A percentile compares a stretch with the other conserved stretches of the same genome.
phyloP scores from a whole-genome alignment of 1,140 invertebrate species.

The Danaus plexippus region DNA sequence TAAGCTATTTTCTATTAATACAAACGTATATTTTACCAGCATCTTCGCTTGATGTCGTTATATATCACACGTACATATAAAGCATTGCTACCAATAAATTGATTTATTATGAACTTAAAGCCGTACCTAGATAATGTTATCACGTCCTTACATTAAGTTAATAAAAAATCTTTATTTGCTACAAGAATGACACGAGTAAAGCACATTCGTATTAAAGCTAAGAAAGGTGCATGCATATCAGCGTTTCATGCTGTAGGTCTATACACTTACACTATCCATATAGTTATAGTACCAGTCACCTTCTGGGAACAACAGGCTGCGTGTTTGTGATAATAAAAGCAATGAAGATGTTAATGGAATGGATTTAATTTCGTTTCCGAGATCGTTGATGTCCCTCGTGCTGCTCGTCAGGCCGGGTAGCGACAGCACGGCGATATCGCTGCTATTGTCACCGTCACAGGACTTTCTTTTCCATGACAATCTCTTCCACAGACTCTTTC shows the following conservation, averaged over 20 bases:
- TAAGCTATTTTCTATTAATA: too few species aligned
- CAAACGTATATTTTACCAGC: too few species aligned
- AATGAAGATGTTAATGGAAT: constrained; percentile 51
- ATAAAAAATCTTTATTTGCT: too few species aligned
- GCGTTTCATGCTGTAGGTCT: constrained; percentile 42
- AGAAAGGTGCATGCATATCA: constrained; percentile 4
- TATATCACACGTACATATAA: too few species aligned
- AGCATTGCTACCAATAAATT: too few species aligned
- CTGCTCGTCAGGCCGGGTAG: constrained; percentile 49
- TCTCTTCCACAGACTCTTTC: constrained; percentile 38
- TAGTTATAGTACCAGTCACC: constrained; percentile 67
- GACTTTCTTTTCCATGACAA: constrained; percentile 37
- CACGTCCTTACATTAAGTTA: too few species aligned
- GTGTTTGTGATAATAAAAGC: constrained; percentile 47
- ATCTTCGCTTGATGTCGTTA: too few species aligned
- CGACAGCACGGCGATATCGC: constrained; percentile 51
- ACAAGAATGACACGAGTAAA: too few species aligned
- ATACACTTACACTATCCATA: constrained; percentile 62
- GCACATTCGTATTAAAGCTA: too few species aligned
- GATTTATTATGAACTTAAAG: too few species aligned
- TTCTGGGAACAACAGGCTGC: constrained; percentile 43
- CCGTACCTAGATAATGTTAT: too few species aligned
- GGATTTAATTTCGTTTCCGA: constrained; percentile 48
- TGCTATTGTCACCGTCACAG: constrained; percentile 30
- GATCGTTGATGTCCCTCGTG: constrained; percentile 41